Conservation (phyloP, 92 coral and sea anemone species). For the Nematostella vectensis region DNA sequence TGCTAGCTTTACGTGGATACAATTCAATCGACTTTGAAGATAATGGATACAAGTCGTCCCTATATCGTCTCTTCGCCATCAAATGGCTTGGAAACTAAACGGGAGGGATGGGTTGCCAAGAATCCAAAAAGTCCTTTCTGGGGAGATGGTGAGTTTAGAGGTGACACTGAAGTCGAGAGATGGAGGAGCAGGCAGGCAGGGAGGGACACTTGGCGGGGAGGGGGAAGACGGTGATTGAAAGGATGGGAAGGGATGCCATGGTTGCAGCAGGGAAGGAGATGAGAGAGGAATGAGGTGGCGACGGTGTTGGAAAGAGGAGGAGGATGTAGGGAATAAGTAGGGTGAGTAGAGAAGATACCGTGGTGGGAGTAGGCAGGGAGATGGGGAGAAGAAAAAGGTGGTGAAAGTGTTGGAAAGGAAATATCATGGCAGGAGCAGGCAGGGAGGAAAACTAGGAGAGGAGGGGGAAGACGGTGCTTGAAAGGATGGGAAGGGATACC, state of each 20-base stretch:
- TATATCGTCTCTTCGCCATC: conserved; percentile 92
- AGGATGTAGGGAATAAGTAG: no score
- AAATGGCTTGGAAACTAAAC: conserved; percentile 79
- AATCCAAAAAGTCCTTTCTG: conserved; percentile 70
- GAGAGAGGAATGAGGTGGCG: no score
- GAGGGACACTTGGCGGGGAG: background rate
- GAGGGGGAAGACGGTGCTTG: no score
- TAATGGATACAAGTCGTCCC: conserved; percentile 64
- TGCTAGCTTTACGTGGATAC: conserved; percentile 85
- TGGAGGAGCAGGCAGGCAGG: background rate
- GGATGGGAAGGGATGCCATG: no score
- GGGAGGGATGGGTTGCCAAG: conserved; percentile 88
- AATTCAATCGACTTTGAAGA: conserved; percentile 49
- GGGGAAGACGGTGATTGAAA: background rate
- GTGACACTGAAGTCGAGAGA: background rate
- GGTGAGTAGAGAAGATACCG: no score
- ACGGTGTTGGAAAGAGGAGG: background rate
- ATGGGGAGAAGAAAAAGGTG: no score
- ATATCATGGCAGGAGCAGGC: no score
- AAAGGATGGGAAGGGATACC: no score
- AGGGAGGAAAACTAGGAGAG: no score
- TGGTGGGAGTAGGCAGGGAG: no score
- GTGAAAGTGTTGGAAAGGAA: no score
- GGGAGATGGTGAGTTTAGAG: conserved; percentile 72
- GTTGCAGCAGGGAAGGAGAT: no score